Conservation (phyloP, 1,140 invertebrate genomes). For the Rhopalosiphum padi region DNA sequence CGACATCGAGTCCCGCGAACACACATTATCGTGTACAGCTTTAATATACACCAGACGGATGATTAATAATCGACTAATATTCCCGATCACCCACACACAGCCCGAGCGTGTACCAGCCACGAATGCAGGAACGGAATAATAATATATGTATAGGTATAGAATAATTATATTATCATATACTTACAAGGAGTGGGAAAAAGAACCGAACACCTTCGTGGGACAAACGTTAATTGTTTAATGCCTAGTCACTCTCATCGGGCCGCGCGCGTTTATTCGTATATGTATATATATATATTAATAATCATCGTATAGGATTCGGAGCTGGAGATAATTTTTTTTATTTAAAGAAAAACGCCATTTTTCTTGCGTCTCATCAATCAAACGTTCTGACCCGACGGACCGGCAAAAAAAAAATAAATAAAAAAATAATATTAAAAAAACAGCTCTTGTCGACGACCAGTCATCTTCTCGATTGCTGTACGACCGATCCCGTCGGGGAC, state of each 20-base stretch:
- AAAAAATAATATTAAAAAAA: neutral
- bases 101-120: neutral
- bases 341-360: conserved; percentile 34
- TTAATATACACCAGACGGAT: neutral
- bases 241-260: neutral
- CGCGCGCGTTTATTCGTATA: neutral
- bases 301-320: neutral
- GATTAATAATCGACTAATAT: conserved; percentile 49
- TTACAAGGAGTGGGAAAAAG: neutral
- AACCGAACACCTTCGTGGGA: conserved; percentile 34
- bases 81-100: neutral
- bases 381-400: neutral
- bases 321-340: conserved; percentile 39
- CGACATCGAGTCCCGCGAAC: neutral
- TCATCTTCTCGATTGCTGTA: neutral
- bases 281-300: no score
- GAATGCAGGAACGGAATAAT: neutral
- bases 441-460: neutral
- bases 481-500: neutral
- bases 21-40: no score
- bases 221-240: conserved; percentile 48
- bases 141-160: neutral
- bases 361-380: conserved; percentile 42
- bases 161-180: neutral
- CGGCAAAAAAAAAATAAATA: conserved; percentile 25